phyloP scores from a whole-genome alignment of 2,113 vertebrate genomes.

The Oncorhynchus tshawytscha region DNA sequence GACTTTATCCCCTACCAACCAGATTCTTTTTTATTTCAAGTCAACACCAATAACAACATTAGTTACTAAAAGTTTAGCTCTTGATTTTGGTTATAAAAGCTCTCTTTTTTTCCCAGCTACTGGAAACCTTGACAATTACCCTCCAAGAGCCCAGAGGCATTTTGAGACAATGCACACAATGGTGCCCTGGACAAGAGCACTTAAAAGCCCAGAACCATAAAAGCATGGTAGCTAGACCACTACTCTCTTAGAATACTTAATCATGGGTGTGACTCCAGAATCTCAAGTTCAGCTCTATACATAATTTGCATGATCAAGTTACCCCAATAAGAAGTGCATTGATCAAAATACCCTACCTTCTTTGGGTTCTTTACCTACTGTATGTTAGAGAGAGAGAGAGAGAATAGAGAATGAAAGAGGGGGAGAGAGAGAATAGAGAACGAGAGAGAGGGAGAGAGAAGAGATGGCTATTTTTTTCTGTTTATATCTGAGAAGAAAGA shows the following conservation, averaged over 20 bases:
- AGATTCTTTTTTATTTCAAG: too few species aligned
- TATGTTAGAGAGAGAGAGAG: neutral
- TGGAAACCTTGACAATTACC: too few species aligned
- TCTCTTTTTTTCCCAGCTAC: too few species aligned
- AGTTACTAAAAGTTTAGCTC: too few species aligned
- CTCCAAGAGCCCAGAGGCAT: too few species aligned
- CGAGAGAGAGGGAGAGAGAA: too few species aligned
- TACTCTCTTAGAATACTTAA: neutral
- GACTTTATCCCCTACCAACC: too few species aligned
- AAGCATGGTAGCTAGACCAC: neutral
- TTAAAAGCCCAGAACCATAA: neutral
- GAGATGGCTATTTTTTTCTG: neutral
- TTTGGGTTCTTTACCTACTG: neutral
- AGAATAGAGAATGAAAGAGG: too few species aligned
- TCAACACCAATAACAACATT: too few species aligned
- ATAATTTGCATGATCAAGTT: neutral
- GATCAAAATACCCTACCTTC: neutral
- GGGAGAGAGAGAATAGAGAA: too few species aligned
- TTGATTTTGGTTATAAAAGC: too few species aligned
- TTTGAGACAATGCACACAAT: neutral
- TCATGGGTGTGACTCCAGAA: slow-evolving; percentile 21
- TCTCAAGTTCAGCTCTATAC: slow-evolving; percentile 14
- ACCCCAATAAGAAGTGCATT: neutral
- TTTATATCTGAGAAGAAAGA: too few species aligned
- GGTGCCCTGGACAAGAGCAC: neutral